These are phyloP conservation scores for Scaptomyza flava DNA, from an alignment of 2,888 invertebrate species.

Conservation along the genomic window DNA sequence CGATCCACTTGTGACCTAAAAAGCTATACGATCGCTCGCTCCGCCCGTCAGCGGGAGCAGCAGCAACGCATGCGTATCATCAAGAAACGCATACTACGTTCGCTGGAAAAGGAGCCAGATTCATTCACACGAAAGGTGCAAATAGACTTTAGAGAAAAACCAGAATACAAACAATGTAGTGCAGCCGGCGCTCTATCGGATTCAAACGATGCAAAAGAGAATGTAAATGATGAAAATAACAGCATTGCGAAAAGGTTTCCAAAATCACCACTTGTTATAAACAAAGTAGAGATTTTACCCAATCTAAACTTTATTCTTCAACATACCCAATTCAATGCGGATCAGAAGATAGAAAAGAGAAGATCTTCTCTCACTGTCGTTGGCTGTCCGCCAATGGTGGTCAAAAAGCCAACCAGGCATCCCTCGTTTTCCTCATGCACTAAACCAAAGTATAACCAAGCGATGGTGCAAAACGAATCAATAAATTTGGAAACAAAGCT, in stretches of 20 bases:
- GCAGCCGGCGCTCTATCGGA: background rate
- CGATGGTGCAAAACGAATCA: background rate
- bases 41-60: conserved; percentile 46
- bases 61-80: conserved; percentile 48
- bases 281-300: conserved; percentile 26
- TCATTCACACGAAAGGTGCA: background rate
- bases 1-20: conserved; percentile 48
- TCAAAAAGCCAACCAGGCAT: background rate
- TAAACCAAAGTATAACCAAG: background rate
- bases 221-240: background rate
- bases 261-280: conserved; percentile 9
- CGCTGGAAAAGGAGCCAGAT: conserved; percentile 30
- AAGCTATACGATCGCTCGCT: conserved; percentile 60
- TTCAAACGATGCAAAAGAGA: background rate
- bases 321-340: background rate
- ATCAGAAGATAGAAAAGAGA: background rate
- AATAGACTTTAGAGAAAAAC: background rate
- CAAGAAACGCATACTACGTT: conserved; percentile 61
- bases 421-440: conserved; percentile 6
- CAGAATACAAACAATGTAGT: background rate
- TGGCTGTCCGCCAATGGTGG: background rate
- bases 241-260: background rate
- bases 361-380: background rate
- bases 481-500: background rate
- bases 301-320: conserved; percentile 1